Evolutionary conservation across 2,797 vertebrate species (phyloP).

Genomic region (Eptatretus atami): DNA sequence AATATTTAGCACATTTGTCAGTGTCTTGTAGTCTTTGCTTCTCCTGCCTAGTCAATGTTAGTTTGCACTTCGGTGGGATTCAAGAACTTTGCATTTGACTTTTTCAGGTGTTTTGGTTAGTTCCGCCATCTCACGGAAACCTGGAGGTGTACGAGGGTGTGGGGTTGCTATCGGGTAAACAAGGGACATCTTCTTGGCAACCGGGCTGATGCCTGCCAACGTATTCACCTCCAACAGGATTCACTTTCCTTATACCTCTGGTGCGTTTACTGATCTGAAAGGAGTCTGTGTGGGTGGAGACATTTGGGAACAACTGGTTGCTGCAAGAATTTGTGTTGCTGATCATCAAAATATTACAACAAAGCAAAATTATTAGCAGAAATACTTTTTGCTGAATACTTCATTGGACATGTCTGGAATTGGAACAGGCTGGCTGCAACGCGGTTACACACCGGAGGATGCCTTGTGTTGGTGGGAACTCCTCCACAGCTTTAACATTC

Average conservation of each 20-base stretch:
- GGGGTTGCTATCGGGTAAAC: neutral
- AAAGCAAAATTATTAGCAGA: no score
- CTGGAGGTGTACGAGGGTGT: neutral
- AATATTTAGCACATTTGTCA: no score
- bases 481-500: slow-evolving; percentile 96
- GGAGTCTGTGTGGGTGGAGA: no score
- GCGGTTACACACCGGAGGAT: slow-evolving; percentile 85
- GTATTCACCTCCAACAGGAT: neutral
- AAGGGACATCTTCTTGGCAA: neutral
- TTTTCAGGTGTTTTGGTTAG: neutral
- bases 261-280: neutral
- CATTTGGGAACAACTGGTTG: no score
- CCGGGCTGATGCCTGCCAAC: neutral
- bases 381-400: no score
- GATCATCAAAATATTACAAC: no score
- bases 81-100: no score
- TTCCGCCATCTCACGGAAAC: neutral
- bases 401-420: neutral
- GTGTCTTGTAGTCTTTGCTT: no score
- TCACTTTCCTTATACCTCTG: neutral
- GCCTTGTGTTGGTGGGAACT: slow-evolving; percentile 91
- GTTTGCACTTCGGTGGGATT: no score
- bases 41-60: no score
- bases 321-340: no score
- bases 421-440: slow-evolving; percentile 71